Percentiles rank a stretch among this genome's conserved stretches.
Conservation (phyloP, 2,797 vertebrate species). For the Oreochromis mossambicus region DNA sequence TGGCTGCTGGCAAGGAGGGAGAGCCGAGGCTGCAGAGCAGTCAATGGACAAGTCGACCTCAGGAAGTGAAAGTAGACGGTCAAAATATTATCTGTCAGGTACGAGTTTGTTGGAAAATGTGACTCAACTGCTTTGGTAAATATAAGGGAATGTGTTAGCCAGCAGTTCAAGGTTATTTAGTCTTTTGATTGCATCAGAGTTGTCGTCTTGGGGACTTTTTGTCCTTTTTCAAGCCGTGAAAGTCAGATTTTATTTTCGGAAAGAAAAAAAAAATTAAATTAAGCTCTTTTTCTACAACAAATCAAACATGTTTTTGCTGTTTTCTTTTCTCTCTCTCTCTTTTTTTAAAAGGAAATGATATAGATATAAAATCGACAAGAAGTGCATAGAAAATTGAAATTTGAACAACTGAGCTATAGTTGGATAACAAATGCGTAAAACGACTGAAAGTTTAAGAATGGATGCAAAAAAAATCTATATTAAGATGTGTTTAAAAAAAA, state of each 20-base stretch:
- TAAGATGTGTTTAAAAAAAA: background rate
- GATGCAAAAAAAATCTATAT: background rate
- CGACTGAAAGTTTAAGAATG: background rate
- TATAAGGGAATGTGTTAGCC: background rate
- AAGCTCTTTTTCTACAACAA: background rate
- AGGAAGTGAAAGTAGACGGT: constrained; percentile 38
- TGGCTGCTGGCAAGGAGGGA: constrained; percentile 56
- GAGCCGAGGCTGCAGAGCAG: constrained; percentile 30
- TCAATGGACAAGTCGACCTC: constrained; percentile 53
- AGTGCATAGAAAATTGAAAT: background rate
- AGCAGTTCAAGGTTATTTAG: background rate
- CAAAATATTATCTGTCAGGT: background rate
- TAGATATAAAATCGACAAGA: background rate
- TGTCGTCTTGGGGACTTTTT: background rate
- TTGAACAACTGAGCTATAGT: background rate
- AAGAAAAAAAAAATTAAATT: background rate
- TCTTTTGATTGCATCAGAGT: background rate
- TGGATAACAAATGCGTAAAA: background rate
- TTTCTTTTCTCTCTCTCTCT: background rate
- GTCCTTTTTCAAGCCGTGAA: background rate
- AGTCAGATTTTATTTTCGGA: background rate
- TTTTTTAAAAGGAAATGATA: background rate
- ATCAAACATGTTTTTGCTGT: background rate
- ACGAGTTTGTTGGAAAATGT: background rate
- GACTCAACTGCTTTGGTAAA: background rate